phyloP scores from a whole-genome alignment of 37 sponge, comb jelly and placozoan genomes.

The Agelas oroides region DNA sequence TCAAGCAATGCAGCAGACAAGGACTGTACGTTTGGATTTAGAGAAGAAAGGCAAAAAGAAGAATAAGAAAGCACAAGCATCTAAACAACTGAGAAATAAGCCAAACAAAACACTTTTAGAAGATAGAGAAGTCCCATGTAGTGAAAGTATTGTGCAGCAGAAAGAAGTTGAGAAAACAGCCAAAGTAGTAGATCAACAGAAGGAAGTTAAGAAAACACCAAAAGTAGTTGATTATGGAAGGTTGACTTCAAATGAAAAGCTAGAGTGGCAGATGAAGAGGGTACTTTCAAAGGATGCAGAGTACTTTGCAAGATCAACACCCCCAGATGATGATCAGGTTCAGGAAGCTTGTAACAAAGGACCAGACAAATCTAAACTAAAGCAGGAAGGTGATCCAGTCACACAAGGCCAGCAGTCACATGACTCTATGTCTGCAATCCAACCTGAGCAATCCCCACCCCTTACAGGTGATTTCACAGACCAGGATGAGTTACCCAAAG shows the following conservation, averaged over 20 bases:
- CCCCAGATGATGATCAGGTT: too few relatives aligned
- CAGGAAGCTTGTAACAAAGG: too few relatives aligned
- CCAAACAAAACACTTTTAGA: background rate
- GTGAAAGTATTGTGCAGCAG: too few relatives aligned
- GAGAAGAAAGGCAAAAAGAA: slow-evolving; percentile 32
- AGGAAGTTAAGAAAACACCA: too few relatives aligned
- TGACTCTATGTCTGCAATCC: too few relatives aligned
- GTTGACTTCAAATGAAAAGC: background rate
- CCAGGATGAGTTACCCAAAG: too few relatives aligned
- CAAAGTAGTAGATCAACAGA: background rate
- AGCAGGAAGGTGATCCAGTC: too few relatives aligned
- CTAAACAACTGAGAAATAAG: background rate
- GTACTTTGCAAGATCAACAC: background rate
- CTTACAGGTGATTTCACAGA: too few relatives aligned
- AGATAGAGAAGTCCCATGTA: background rate
- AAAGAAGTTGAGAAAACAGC: background rate
- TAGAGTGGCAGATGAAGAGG: background rate
- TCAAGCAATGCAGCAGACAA: background rate
- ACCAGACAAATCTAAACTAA: too few relatives aligned
- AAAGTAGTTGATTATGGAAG: background rate
- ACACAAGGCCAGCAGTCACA: too few relatives aligned
- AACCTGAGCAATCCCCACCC: too few relatives aligned
- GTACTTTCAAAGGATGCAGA: background rate
- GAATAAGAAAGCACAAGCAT: background rate
- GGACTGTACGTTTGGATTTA: background rate